Percentiles rank a stretch among this genome's conserved stretches.
These are phyloP conservation scores for Trissonchulus sp. DNA, from an alignment of 2,888 invertebrate genomes.

Conservation along the genomic window DNA sequence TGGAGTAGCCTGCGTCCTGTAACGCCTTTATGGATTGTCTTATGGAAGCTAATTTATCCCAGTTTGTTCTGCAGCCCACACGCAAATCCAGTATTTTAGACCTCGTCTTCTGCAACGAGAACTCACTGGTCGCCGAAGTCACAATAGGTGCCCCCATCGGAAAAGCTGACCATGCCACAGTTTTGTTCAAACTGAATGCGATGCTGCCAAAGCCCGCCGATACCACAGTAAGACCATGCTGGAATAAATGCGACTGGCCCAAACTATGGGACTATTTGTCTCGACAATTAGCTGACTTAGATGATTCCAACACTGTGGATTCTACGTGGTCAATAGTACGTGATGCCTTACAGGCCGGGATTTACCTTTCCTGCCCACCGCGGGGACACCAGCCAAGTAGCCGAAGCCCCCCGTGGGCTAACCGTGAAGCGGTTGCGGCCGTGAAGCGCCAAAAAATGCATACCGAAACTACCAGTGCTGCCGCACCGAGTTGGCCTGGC, in stretches of 20 bases:
- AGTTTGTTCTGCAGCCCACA: conserved; percentile 2
- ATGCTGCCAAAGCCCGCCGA: too few relatives aligned
- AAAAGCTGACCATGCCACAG: neutral
- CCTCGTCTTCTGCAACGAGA: conserved; percentile 10
- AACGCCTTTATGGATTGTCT: too few relatives aligned
- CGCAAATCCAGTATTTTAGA: neutral
- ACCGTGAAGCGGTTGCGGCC: neutral
- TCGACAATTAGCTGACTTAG: neutral
- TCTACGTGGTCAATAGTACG: neutral
- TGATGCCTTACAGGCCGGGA: neutral
- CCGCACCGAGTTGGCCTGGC: neutral
- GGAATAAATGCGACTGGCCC: neutral
- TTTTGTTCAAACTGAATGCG: neutral
- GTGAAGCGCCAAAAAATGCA: conserved; percentile 1
- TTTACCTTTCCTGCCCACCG: neutral
- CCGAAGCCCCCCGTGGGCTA: neutral
- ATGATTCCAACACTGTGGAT: neutral
- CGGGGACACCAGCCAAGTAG: neutral
- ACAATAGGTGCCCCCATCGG: neutral
- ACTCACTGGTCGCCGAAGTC: neutral
- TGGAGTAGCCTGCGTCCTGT: too few relatives aligned
- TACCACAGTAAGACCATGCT: too few relatives aligned
- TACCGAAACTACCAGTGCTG: neutral
- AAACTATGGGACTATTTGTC: neutral
- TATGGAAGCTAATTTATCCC: neutral